Base-by-base conservation (phyloP, 1,140 invertebrate genomes). In the Drosophila carrolli region DNA sequence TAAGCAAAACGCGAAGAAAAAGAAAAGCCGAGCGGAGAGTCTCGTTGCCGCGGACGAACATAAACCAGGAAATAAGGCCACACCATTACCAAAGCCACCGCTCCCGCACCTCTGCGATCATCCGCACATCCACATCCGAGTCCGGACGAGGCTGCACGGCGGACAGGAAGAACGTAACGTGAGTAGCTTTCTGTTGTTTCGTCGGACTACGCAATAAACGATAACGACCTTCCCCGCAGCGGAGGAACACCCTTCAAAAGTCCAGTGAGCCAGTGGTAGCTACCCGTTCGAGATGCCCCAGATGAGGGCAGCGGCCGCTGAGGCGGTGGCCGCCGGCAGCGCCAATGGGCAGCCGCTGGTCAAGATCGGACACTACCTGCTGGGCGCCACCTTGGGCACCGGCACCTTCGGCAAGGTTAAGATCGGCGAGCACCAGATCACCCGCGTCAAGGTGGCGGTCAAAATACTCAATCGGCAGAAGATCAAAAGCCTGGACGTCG, bases 391-490 rank as follows among this genome's bases (percentile, higher is more conserved):
- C 0, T 93, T 98, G 23, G 98, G 98, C 37, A 92, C 98, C 44
- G 98, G 98, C 9, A 98, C 98, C 10, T 98, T 98, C 93, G 98
- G 98, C 44, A 98, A 98, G 94, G 98, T 98, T 5, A 98, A 98
- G 94, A 98, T 99, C 92, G 99, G 98, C 5, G 98, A 98, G 92
- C 99, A 99, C 94, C 97, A 99, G 78, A 93, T 99, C 29, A 99
- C 99, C 7, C 97, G 97, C 67, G 98, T 99, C 91, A 99, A 99
- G 94, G 99, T 99, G 40, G 99, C 99, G 29, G 97, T 99, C 0
- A 99, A 99, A 93, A 99, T 99, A 75, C 93, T 99, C 27, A 99
- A 99, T 93, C 94, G 99, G 27, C 97, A 99, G 86, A 99, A 99
- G 93, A 99, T 99, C 40, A 99, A 99, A 93, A 99, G 97, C 91